Conservation (phyloP, 2,113 vertebrate genomes). For the Hirundichthys speculiger region DNA sequence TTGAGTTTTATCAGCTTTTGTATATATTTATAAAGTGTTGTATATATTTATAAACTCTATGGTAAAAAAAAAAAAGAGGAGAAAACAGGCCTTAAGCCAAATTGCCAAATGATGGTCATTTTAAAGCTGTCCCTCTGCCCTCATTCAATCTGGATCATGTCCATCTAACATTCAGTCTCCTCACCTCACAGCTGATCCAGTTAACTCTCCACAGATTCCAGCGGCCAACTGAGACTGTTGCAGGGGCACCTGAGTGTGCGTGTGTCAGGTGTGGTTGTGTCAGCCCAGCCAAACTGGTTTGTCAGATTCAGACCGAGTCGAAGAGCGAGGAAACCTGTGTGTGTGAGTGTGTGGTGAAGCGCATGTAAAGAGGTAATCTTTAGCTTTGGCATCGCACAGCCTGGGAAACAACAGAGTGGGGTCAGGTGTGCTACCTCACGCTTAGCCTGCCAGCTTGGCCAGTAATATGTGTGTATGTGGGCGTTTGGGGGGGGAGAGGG, state of each 20-base stretch:
- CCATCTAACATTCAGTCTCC: slow-evolving; percentile 49
- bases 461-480: slow-evolving; percentile 18
- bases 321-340: slow-evolving; percentile 9
- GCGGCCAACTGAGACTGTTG: slow-evolving; percentile 59
- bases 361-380: slow-evolving; percentile 35
- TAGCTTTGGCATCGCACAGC: slow-evolving; percentile 39
- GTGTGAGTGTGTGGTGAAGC: slow-evolving; percentile 37
- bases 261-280: slow-evolving; percentile 64
- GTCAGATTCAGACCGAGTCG: slow-evolving; percentile 38
- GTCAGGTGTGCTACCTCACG: slow-evolving; percentile 66
- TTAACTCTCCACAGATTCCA: slow-evolving; percentile 60
- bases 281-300: slow-evolving; percentile 26
- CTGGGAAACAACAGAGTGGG: slow-evolving; percentile 44
- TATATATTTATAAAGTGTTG: too few relatives aligned
- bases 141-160: slow-evolving; percentile 44
- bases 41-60: too few relatives aligned
- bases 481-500: slow-evolving; percentile 11
- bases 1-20: too few relatives aligned
- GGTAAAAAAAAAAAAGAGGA: too few relatives aligned
- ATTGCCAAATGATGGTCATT: neutral
- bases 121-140: slow-evolving; percentile 4
- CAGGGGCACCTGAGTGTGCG: slow-evolving; percentile 70
- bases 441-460: slow-evolving; percentile 31
- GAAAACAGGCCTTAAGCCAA: neutral
- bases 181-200: slow-evolving; percentile 70